Evolutionary conservation across 30 jellyfish, hydroid and myxozoan species (phyloP), one percentile per base, ranked within the genome.

Genomic region (Calvadosia cruxmelitensis): DNA sequence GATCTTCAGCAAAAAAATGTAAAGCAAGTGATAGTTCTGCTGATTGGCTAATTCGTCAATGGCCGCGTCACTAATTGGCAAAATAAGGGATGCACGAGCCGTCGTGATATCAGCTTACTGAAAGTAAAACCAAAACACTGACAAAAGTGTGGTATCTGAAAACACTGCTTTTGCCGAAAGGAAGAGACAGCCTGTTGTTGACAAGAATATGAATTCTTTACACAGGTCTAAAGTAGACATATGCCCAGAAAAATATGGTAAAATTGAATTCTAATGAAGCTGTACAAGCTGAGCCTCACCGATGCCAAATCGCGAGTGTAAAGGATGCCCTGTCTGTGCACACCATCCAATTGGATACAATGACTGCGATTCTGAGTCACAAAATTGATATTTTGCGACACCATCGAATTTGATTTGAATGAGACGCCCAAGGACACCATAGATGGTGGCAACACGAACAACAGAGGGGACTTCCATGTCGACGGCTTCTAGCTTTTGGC

Each of bases 261-360:
- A 49, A 1, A 2, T 32, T 25, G 1, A 2, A 35, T n/a, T n/a
- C n/a, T n/a, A n/a, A n/a, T n/a, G n/a, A n/a, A n/a, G n/a, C n/a
- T n/a, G n/a, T n/a, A n/a, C n/a, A n/a, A 20, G 7, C 10, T 5
- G 13, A 26, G 29, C 34, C 88, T 31, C 70, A 91, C 95, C 85
- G 15, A 53, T 67, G 25, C 99, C 99, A 49, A 72, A 72, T 2
- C 88, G 93, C 7, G 99, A 78, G 49, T 67, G 33, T 31, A 91
- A 81, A 2, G 89, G 88, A 69, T 72, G 85, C 10, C 85, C 94
- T 15, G 99, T 91, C 15, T 53, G 69, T 63, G 71, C 73, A 51
- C 91, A 78, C 99, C 99, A 91, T 0, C 94, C 95, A 74, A 73
- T 69, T 0, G 95, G 99, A 66, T 67, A 83, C 23, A 91, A 50